Evolutionary conservation across 1,140 invertebrate genomes (phyloP), one percentile per base, ranked within the genome.

Genomic region (Asobara japonica): DNA sequence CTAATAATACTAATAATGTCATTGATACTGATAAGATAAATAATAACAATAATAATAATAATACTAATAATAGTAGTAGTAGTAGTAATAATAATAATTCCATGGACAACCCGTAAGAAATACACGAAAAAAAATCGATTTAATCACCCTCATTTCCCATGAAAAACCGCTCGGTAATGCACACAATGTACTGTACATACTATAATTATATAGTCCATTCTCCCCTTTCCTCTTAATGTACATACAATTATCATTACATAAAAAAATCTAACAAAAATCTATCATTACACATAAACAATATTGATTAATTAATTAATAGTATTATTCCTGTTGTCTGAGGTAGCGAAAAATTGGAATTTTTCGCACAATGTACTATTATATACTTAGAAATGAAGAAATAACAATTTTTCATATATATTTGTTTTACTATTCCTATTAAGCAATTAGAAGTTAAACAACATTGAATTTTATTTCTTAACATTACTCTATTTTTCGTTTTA

Each of bases 271-370:
- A 72, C 38, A 69, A 62, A 77, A 78, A 77, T 69, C 67, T 38
- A 73, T 41, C 20, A 41, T 16, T 36, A 65, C 36, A n/a, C 10
- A 65, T 56, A 36, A 22, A 36, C 38, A 10, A 72, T 66, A 51
- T 66, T n/a, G n/a, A n/a, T n/a, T 61, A 56, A 75, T 79, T 79
- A 77, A 76, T 38, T 68, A 45, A 79, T 79, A 79, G 77, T 79
- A 79, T 79, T 79, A 79, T 79, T 68, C 69, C 65, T 74, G 76
- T 79, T 79, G 68, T 65, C 68, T 70, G 8, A 31, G 65, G 38
- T 67, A 25, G 20, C 22, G 51, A 56, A 25, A 56, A 7, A 56
- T 25, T 56, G n/a, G n/a, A n/a, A n/a, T 25, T 56, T 41, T 45
- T 45, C 41, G 41, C 41, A 4, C 10, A 45, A 45, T 45, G 7